Evolutionary conservation across 1,140 invertebrate genomes (phyloP).

Genomic region (Acyrthosiphon pisum): DNA sequence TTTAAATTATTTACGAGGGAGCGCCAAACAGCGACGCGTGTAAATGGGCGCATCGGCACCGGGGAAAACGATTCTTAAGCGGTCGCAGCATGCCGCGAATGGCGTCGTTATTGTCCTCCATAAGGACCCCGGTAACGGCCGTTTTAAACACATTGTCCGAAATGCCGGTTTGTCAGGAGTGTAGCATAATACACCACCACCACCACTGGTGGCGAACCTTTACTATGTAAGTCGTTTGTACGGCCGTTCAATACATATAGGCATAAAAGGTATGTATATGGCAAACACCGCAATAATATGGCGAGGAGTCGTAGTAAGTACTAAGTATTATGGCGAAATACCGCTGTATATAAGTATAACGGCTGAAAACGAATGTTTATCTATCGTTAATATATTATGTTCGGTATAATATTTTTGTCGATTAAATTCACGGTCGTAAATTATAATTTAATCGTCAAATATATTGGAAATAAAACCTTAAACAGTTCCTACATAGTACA

Average conservation of each 20-base stretch:
- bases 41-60: neutral
- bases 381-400: neutral
- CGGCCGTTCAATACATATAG: neutral
- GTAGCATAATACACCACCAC: neutral
- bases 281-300: neutral
- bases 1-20: slow-evolving; percentile 54
- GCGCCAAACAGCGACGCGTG: neutral
- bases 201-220: neutral
- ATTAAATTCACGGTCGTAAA: neutral
- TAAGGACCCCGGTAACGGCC: slow-evolving; percentile 31
- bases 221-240: neutral
- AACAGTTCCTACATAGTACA: neutral
- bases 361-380: neutral
- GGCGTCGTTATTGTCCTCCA: slow-evolving; percentile 51
- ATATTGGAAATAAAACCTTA: neutral
- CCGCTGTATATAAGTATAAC: neutral
- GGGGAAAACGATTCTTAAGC: slow-evolving; percentile 45
- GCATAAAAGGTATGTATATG: neutral
- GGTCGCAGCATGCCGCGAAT: slow-evolving; percentile 50
- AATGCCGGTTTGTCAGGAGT: neutral
- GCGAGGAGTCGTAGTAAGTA: neutral
- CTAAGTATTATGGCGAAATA: neutral
- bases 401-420: neutral
- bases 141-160: slow-evolving; percentile 38
- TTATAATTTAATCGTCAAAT: neutral